Base-by-base conservation (phyloP, 1,140 invertebrate genomes). In the Rhagoletis pomonella region DNA sequence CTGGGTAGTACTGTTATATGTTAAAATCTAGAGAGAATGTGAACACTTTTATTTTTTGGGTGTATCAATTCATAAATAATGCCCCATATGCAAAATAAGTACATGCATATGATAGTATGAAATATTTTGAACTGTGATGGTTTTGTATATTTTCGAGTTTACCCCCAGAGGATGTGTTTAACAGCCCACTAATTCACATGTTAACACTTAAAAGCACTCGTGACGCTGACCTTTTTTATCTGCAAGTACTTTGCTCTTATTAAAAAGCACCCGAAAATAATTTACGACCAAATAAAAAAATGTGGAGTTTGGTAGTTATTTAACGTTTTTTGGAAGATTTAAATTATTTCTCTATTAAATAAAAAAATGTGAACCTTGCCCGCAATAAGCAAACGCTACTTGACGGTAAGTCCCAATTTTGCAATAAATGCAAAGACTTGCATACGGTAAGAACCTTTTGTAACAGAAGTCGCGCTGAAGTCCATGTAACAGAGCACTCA, bases 131-230 rank as follows among this genome's bases (percentile, higher is more conserved):
- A 29, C 29, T 29, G 29, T 29, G 29, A 29, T 29, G 29, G 29
- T 29, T 29, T 29, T 29, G 29, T 29, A 29, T 29, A 29, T 29
- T 29, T 29, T 29, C 29, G 29, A 50, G 10, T 47, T 73, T 47
- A n/a, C 44, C 14, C 47, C 44, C 42, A 2, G 12, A 17, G 44
- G 17, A 50, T 47, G 10, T 47, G 3, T 47, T 6, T 1, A 5
- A 29, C 6, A n/a, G 47, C 42, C 6, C 89, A 90, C 91, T 92
- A 90, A 92, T 92, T 92, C 92, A 91, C 91, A 90, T 92, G 91
- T 92, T 92, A 92, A 92, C 91, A 92, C 90, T 92, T 92, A 91
- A 91, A 89, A 89, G 88, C 91, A 92, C 90, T 89, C 90, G 90
- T 89, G 89, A 87, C 47, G 39, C 4, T n/a, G 59, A 60, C 55